Conservation (phyloP, 2,888 invertebrate species). For the Pomacea canaliculata region DNA sequence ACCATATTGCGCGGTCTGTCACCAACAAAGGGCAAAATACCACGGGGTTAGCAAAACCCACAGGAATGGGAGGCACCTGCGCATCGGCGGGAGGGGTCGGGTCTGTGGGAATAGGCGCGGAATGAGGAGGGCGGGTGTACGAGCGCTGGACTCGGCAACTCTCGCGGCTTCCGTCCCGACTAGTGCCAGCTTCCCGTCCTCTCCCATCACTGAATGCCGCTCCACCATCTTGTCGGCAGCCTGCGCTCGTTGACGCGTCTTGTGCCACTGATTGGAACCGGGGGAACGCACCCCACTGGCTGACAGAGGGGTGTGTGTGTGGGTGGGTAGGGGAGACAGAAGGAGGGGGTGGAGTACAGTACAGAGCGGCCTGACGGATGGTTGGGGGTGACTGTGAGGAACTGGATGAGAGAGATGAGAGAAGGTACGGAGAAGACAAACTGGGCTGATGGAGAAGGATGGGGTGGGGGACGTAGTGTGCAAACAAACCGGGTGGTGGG, state of each 20-base stretch:
- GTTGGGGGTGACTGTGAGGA: neutral
- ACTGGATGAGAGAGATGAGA: too few species aligned
- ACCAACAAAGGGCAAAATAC: conserved; percentile 16
- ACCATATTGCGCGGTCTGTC: conserved; percentile 10
- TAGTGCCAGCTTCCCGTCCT: conserved; percentile 3
- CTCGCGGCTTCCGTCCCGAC: conserved; percentile 9
- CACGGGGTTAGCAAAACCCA: conserved; percentile 21
- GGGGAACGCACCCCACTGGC: too few species aligned
- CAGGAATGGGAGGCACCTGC: conserved; percentile 15
- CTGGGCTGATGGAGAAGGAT: neutral
- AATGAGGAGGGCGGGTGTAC: neutral
- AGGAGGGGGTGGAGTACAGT: too few species aligned
- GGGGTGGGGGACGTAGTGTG: neutral
- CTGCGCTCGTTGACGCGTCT: conserved; percentile 1
- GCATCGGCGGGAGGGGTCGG: neutral
- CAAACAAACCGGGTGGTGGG: neutral
- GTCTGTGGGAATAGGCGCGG: conserved; percentile 6
- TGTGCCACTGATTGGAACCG: conserved; percentile 14
- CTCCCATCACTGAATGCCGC: neutral
- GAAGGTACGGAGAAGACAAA: too few species aligned
- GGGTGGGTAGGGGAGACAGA: too few species aligned
- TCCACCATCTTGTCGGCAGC: neutral
- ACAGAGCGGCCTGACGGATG: neutral
- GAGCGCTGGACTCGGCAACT: neutral
- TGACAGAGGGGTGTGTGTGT: too few species aligned